Conservation (phyloP, 2,888 invertebrate genomes). For the Prosapia bicincta region DNA sequence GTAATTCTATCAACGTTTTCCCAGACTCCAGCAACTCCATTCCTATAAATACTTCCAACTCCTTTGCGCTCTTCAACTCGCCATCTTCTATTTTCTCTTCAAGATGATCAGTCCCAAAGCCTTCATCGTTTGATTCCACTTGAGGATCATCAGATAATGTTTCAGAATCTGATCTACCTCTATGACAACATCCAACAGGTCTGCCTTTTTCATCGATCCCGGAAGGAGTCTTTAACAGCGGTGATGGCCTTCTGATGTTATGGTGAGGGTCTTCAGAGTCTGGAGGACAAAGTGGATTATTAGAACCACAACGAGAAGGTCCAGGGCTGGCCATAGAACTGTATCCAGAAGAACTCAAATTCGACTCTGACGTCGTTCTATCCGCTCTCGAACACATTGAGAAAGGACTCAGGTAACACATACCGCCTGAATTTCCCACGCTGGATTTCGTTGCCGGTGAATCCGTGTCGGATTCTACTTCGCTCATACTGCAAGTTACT, state of each 20-base stretch:
- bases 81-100: slow-evolving; percentile 71
- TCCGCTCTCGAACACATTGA: slow-evolving; percentile 68
- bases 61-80: slow-evolving; percentile 64
- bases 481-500: slow-evolving; percentile 71
- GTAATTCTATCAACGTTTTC: slow-evolving; percentile 38
- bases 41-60: slow-evolving; percentile 52
- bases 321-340: slow-evolving; percentile 84
- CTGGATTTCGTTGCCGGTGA: slow-evolving; percentile 48
- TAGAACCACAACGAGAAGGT: slow-evolving; percentile 76
- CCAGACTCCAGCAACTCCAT: slow-evolving; percentile 46
- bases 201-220: slow-evolving; percentile 40
- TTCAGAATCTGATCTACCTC: slow-evolving; percentile 67
- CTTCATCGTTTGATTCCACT: slow-evolving; percentile 71
- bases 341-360: slow-evolving; percentile 79
- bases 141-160: slow-evolving; percentile 68
- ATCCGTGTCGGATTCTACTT: slow-evolving; percentile 69
- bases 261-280: slow-evolving; percentile 64
- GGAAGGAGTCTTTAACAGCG: slow-evolving; percentile 59
- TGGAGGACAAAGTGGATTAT: slow-evolving; percentile 71
- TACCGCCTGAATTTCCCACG: slow-evolving; percentile 47
- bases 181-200: slow-evolving; percentile 53
- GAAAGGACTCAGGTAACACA: slow-evolving; percentile 77
- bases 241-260: slow-evolving; percentile 53
- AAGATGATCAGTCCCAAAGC: slow-evolving; percentile 68
- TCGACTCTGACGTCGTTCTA: slow-evolving; percentile 76